Base-by-base conservation (phyloP, 2,888 invertebrate genomes). In the Drosophila gaucha region DNA sequence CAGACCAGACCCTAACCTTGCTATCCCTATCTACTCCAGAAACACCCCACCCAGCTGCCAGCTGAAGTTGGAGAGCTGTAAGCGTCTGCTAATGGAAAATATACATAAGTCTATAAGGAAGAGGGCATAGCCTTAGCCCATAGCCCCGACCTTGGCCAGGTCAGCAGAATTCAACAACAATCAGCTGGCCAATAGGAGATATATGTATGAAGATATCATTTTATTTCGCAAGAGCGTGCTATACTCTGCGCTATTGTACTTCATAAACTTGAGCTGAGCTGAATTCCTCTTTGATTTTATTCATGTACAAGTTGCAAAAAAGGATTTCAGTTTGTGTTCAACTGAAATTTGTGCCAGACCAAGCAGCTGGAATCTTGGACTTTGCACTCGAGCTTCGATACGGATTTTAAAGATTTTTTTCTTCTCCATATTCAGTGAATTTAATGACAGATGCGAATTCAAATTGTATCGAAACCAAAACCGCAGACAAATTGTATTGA, bases 381-480 rank as follows among this genome's bases (percentile, higher is more conserved):
- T 39, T 39, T 14, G 9, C 10, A 2, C 24, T 12, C 2, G n/a
- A n/a, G 12, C 36, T 6, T 5, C 12, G 20, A 6, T 14, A 6
- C 10, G 2, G 39, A 22, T 14, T 41, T 24, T 24, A 1, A 24
- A 14, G 22, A n/a, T n/a, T n/a, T n/a, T n/a, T n/a, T n/a, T n/a
- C n/a, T n/a, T n/a, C n/a, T 6, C 16, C 1, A 10, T n/a, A 36
- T 56, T 56, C 6, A 6, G 20, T 10, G 20, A 38, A 56, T 30
- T 57, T 56, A 36, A 57, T 56, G 57, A 30, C 57, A 57, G 56
- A 24, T 30, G 24, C n/a, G n/a, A 59, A 35, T 63, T 63, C 41
- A 74, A 67, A 68, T 63, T 74, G 63, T 58, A 44, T 68, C 62
- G n/a, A n/a, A n/a, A n/a, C n/a, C n/a, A n/a, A n/a, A n/a, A n/a